A percentile compares a stretch with the other conserved stretches of the same genome.
phyloP scores from a whole-genome alignment of 2,888 invertebrate species.

The Nephrotoma flavescens region DNA sequence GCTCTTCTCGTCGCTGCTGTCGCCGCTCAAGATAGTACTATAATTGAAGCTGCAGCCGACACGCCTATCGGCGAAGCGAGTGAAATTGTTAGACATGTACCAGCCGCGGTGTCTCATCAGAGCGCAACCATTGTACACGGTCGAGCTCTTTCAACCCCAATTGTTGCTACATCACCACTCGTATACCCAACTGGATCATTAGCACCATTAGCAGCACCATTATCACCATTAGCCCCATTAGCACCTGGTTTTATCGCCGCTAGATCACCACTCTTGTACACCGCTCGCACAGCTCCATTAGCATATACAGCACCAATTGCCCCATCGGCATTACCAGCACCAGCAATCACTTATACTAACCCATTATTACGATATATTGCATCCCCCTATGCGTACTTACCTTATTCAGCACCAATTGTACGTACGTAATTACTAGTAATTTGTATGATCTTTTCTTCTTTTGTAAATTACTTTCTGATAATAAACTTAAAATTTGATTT shows the following conservation, averaged over 20 bases:
- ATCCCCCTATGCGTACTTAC: background rate
- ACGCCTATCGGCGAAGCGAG: slow-evolving; percentile 22
- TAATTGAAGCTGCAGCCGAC: slow-evolving; percentile 13
- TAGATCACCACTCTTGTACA: background rate
- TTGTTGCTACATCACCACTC: slow-evolving; percentile 9
- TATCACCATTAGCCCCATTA: background rate
- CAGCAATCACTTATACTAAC: background rate
- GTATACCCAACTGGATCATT: background rate
- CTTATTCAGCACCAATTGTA: background rate
- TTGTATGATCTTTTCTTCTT: background rate
- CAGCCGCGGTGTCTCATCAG: slow-evolving; percentile 13
- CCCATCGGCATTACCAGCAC: slow-evolving; percentile 4
- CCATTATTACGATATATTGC: background rate
- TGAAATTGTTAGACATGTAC: background rate
- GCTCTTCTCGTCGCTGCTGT: slow-evolving; percentile 38
- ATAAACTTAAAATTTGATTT: background rate
- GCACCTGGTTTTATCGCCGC: slow-evolving; percentile 4
- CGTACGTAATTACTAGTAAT: background rate
- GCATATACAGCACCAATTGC: slow-evolving; percentile 11
- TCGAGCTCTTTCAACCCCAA: slow-evolving; percentile 21
- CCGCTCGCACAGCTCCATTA: slow-evolving; percentile 4
- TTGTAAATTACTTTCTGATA: background rate
- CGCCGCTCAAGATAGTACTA: slow-evolving; percentile 29
- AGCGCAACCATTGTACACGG: slow-evolving; percentile 36
- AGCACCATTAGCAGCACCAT: background rate